These are phyloP conservation scores for Neodiprion lecontei DNA, from an alignment of 1,140 invertebrate genomes.

Conservation along the genomic window DNA sequence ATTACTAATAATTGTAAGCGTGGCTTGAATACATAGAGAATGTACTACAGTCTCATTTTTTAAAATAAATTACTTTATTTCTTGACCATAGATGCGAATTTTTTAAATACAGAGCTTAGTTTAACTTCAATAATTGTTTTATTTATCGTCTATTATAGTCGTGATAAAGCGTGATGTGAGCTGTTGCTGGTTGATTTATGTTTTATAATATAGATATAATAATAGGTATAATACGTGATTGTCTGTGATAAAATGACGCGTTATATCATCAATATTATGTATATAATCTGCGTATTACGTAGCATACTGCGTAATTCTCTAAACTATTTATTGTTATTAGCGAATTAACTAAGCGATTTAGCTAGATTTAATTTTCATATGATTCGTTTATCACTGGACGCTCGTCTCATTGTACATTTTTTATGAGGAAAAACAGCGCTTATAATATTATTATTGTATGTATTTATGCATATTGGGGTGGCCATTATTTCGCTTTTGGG, in stretches of 20 bases:
- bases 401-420: not conserved
- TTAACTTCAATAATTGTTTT: not conserved
- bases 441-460: too few relatives aligned
- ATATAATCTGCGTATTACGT: not conserved
- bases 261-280: not conserved
- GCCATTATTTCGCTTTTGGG: too few relatives aligned
- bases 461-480: too few relatives aligned
- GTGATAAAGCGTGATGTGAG: not conserved
- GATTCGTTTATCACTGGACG: not conserved
- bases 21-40: too few relatives aligned
- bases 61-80: not conserved
- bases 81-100: not conserved
- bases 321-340: not conserved
- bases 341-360: not conserved
- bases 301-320: not conserved
- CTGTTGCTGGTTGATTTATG: not conserved
- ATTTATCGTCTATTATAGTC: not conserved
- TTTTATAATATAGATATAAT: not conserved
- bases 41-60: not conserved
- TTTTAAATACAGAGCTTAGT: not conserved
- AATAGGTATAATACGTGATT: not conserved
- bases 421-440: too few relatives aligned
- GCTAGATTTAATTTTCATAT: not conserved
- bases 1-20: too few relatives aligned
- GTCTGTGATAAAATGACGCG: not conserved